These are phyloP conservation scores for Avahi laniger DNA, from an alignment of 2,797 vertebrate species.

Conservation along the genomic window DNA sequence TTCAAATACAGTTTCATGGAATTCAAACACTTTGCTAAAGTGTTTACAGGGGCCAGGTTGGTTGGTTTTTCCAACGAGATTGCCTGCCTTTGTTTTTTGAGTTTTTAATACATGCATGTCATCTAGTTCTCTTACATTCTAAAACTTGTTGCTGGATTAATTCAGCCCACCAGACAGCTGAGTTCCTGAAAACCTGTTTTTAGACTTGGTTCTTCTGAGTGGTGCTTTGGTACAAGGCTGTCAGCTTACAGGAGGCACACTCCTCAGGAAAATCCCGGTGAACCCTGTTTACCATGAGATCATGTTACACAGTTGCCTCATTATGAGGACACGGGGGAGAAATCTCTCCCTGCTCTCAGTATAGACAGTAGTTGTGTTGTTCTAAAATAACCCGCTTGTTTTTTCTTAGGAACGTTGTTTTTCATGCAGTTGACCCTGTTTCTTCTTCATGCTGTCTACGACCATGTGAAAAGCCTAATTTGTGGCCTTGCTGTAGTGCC, in stretches of 20 bases:
- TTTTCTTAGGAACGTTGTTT: constrained; percentile 29
- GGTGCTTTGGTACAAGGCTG: neutral
- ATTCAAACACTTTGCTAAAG: neutral
- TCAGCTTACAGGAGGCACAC: neutral
- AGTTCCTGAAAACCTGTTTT: neutral
- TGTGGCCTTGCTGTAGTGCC: neutral
- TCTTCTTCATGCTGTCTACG: neutral
- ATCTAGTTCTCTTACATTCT: neutral
- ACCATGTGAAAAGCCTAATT: neutral
- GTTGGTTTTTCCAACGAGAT: neutral
- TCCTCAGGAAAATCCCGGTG: neutral
- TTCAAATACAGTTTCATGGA: neutral
- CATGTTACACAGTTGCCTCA: neutral
- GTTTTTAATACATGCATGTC: neutral
- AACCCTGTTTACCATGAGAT: neutral
- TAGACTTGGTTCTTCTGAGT: neutral
- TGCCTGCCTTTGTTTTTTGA: neutral
- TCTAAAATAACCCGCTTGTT: neutral
- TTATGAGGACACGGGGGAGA: constrained; percentile 5
- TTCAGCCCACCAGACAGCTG: neutral
- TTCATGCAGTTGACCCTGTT: neutral
- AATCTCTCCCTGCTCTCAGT: neutral
- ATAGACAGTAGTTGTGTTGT: neutral
- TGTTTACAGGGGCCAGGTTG: neutral
- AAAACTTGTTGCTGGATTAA: neutral